A percentile compares a stretch with the other conserved stretches of the same genome.
phyloP scores from a whole-genome alignment of 2,797 vertebrate genomes.

The Scyliorhinus canicula region DNA sequence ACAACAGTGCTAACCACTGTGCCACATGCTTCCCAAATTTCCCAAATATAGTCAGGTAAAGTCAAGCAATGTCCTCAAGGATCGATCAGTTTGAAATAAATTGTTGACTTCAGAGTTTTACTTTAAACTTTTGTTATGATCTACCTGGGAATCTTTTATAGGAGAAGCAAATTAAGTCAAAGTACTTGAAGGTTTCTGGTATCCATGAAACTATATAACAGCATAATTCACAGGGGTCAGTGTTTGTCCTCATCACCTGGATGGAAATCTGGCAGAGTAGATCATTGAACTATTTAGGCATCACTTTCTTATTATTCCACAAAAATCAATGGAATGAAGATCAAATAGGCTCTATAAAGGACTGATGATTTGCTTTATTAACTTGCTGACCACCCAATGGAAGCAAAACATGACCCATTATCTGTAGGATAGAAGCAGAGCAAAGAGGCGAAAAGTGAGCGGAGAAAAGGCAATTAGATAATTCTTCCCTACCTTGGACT shows the following conservation, averaged over 20 bases:
- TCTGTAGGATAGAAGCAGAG: neutral
- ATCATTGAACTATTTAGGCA: neutral
- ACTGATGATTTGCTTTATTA: neutral
- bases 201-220: neutral
- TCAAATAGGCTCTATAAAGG: neutral
- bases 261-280: neutral
- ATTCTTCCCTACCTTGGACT: conserved; percentile 57
- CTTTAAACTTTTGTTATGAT: neutral
- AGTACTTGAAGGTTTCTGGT: neutral
- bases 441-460: neutral
- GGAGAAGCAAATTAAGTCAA: neutral
- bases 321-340: neutral
- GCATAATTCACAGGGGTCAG: neutral
- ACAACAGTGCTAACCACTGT: no score
- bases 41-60: neutral
- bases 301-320: neutral
- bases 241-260: neutral
- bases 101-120: neutral
- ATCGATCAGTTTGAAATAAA: neutral
- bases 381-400: neutral
- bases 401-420: neutral
- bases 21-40: no score
- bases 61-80: neutral
- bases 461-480: neutral
- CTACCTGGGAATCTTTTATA: neutral